Conservation (phyloP, 2,113 vertebrate species). For the Pomatostomus ruficeps region DNA sequence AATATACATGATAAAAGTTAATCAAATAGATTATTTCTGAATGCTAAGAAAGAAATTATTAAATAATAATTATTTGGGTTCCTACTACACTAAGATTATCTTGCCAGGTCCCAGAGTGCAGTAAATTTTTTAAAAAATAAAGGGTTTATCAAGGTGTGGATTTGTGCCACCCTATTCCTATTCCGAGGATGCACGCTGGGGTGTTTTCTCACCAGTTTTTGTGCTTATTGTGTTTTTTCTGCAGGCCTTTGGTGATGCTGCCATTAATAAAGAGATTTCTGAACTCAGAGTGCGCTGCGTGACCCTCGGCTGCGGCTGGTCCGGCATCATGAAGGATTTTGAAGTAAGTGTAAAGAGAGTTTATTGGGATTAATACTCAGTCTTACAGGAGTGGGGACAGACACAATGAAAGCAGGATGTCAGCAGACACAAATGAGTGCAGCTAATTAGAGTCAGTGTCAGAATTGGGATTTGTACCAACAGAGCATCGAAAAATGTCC, state of each 20-base stretch:
- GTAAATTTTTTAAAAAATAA: too few species aligned
- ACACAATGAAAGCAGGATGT: neutral
- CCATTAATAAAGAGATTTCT: conserved; percentile 77
- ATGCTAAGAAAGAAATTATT: neutral
- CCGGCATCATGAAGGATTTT: conserved; percentile 64
- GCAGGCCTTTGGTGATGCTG: conserved; percentile 75
- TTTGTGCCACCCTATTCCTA: neutral
- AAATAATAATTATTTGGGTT: neutral
- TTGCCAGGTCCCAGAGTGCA: neutral
- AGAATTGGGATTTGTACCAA: neutral
- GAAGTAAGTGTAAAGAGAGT: conserved; percentile 55
- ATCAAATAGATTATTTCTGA: neutral
- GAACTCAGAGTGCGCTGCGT: conserved; percentile 72
- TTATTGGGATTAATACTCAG: neutral
- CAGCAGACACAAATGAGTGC: neutral
- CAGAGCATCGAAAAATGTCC: neutral
- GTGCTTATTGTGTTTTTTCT: neutral
- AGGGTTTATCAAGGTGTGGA: neutral
- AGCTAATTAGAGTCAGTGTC: neutral
- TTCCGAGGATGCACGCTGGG: neutral
- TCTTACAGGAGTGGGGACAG: neutral
- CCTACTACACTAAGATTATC: neutral
- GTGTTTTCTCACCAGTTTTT: neutral
- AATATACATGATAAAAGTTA: too few species aligned
- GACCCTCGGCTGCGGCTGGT: conserved; percentile 73